A percentile compares a stretch with the other conserved stretches of the same genome.
These are phyloP conservation scores for Capromys pilorides DNA, from an alignment of 2,797 vertebrate species.

Conservation along the genomic window DNA sequence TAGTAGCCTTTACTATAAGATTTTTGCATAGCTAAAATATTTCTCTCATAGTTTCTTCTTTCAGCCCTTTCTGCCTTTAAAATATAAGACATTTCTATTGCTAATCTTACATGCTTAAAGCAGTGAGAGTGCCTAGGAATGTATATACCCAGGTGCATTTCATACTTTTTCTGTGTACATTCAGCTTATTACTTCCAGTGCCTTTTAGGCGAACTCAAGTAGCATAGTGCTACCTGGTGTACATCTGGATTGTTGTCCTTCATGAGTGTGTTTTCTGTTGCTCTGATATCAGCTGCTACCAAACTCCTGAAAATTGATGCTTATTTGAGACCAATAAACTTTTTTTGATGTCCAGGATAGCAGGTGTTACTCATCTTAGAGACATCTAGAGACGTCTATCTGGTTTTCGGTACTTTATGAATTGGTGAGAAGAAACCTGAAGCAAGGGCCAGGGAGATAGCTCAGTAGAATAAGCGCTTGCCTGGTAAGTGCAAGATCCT, in stretches of 20 bases:
- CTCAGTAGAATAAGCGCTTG: no score
- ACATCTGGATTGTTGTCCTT: constrained; percentile 92
- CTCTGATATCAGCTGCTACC: constrained; percentile 88
- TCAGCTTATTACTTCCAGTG: not conserved
- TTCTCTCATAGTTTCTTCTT: not conserved
- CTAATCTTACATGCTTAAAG: not conserved
- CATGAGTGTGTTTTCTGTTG: constrained; percentile 90
- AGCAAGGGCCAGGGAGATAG: constrained; percentile 77
- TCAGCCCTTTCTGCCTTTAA: not conserved
- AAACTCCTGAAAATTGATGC: constrained; percentile 90
- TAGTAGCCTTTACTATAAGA: not conserved
- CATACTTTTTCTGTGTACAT: not conserved
- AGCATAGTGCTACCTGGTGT: constrained; percentile 90
- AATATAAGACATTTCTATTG: constrained; percentile 3
- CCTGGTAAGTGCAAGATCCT: no score
- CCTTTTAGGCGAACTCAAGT: constrained; percentile 92
- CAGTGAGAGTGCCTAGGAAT: not conserved
- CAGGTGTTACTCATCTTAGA: constrained; percentile 94
- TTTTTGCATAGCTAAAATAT: not conserved
- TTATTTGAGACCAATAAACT: constrained; percentile 95
- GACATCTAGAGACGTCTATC: constrained; percentile 89
- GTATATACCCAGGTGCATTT: not conserved
- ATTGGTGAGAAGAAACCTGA: constrained; percentile 94
- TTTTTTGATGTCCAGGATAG: constrained; percentile 92
- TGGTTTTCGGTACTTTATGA: constrained; percentile 91